Evolutionary conservation across 2,113 vertebrate species (phyloP), one percentile per base, ranked within the genome.

Genomic region (Myiopsitta monachus): DNA sequence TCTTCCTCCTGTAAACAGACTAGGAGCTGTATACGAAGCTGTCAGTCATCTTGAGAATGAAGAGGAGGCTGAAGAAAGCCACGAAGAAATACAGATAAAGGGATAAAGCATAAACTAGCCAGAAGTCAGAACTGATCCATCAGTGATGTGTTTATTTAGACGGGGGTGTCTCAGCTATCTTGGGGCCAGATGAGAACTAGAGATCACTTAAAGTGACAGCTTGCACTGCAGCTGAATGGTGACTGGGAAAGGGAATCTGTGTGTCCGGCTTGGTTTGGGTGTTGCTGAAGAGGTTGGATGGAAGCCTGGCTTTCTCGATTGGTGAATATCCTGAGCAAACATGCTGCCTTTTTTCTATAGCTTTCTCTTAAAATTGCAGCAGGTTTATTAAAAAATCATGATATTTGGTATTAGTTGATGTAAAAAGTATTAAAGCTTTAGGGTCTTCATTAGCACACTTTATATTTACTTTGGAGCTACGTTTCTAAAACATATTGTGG

Each of bases 261-360:
- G n/a, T 46, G n/a, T 94, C 61, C 72, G 73, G 67, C 14, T 78
- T 7, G 1, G 12, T 59, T n/a, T 85, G 54, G 16, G 23, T 24
- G 15, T 46, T 84, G 73, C 82, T 46, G 84, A 61, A 66, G 83
- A 93, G 38, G 31, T 12, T 75, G 91, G 64, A 96, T 96, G 96
- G 96, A 97, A 49, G 12, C 92, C 46, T 97, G 96, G 97, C 66
- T 97, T 43, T 96, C 95, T 92, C 52, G 55, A 66, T 17, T 96
- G 96, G 95, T 96, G 87, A 97, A 92, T 97, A 97, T 96, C 69
- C 21, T 26, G 5, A 83, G 15, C 49, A 59, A 54, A 66, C 31
- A 18, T 47, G 18, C n/a, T 74, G 5, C 57, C 12, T 82, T 62
- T 80, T 59, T 85, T 47, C 26, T 77, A 1, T 55, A 77, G 23